phyloP scores from a whole-genome alignment of 2,888 invertebrate genomes.

The Ashinkailepas kermadecensis region DNA sequence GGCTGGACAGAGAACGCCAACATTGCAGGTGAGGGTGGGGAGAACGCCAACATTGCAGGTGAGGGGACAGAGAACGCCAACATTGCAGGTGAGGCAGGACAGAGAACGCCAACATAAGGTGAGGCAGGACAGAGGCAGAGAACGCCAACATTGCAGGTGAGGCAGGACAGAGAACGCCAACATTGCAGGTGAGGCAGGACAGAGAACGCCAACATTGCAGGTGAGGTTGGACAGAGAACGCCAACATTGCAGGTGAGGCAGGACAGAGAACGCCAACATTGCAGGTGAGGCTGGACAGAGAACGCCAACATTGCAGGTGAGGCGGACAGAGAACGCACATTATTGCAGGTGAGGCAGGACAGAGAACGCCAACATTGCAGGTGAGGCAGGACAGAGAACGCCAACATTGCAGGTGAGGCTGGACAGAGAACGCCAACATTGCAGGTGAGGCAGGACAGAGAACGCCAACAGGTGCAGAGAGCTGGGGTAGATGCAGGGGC shows the following conservation, averaged over 20 bases:
- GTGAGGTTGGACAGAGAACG: conserved; percentile 51
- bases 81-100: too few species aligned
- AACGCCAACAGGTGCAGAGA: too few species aligned
- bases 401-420: conserved; percentile 66
- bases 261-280: conserved; percentile 77
- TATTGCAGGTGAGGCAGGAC: conserved; percentile 54
- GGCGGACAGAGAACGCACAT: too few species aligned
- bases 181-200: conserved; percentile 57
- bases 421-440: conserved; percentile 77
- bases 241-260: conserved; percentile 66
- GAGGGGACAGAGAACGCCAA: too few species aligned
- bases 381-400: conserved; percentile 51
- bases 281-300: conserved; percentile 49
- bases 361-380: conserved; percentile 83
- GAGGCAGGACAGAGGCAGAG: too few species aligned
- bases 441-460: conserved; percentile 46
- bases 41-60: too few species aligned
- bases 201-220: conserved; percentile 83
- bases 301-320: conserved; percentile 76
- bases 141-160: conserved; percentile 76
- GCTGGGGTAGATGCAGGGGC: too few species aligned
- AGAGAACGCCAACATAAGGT: too few species aligned
- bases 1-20: too few species aligned
- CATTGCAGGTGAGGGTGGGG: too few species aligned
- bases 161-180: conserved; percentile 60